A percentile compares a stretch with the other conserved stretches of the same genome.
phyloP scores from a whole-genome alignment of 2,888 invertebrate species.

The Troglohyphantes excavatus region DNA sequence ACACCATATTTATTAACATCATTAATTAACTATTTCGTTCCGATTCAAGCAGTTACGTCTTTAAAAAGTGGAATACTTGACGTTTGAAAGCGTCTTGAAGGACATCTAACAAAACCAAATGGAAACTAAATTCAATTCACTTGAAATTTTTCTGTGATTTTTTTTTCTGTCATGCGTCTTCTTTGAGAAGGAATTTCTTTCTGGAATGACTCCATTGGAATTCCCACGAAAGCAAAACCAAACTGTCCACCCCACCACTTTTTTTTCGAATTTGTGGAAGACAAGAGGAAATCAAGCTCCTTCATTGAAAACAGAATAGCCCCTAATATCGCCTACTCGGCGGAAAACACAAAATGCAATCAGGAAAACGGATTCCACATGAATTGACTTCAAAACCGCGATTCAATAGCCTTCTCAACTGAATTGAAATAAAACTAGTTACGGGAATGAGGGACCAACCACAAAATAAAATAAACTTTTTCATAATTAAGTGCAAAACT shows the following conservation, averaged over 20 bases:
- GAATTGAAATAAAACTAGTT: background rate
- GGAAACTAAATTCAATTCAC: too few relatives aligned
- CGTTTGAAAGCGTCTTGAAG: too few relatives aligned
- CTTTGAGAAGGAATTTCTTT: too few relatives aligned
- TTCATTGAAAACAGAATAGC: background rate
- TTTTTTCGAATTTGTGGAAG: background rate
- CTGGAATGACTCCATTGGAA: background rate
- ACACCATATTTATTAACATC: too few relatives aligned
- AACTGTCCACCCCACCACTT: constrained; percentile 1
- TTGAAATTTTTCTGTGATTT: too few relatives aligned
- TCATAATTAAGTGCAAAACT: too few relatives aligned
- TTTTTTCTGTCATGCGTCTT: too few relatives aligned
- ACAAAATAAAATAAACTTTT: background rate
- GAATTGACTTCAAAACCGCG: background rate
- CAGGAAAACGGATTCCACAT: background rate
- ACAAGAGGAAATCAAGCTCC: background rate
- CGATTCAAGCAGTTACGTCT: too few relatives aligned
- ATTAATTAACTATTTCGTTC: too few relatives aligned
- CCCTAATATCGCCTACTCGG: background rate
- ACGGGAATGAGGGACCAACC: background rate
- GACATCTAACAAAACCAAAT: too few relatives aligned
- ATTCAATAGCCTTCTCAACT: background rate
- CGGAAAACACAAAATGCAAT: background rate
- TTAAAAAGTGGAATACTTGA: too few relatives aligned
- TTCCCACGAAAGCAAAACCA: background rate